Evolutionary conservation across 2,888 invertebrate species (phyloP), one percentile per base, ranked within the genome.

Genomic region (Dynastes grantii): DNA sequence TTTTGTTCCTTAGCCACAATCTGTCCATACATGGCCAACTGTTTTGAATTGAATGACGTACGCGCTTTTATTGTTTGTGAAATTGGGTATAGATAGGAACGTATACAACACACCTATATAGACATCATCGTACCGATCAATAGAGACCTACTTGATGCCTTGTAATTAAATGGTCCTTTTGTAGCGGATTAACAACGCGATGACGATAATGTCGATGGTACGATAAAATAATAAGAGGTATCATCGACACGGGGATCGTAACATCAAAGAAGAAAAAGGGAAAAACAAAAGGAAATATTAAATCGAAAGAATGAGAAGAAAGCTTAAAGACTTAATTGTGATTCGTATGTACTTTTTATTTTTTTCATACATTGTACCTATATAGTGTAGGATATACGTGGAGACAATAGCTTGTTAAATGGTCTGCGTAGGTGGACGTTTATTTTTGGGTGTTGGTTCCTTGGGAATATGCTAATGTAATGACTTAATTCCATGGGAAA

Each of bases 1-100:
- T 45, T 45, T 45, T 45, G 45, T 45, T 45, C 45, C 2, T 45
- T 45, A 9, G 63, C 63, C 32, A 32, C 63, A 32, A 63, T 40
- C 67, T 67, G 67, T 67, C 73, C 73, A 73, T 73, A 73, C 73
- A 73, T 73, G 73, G 73, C 73, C 58, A 55, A 73, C 73, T 73
- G 58, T 73, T 73, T 73, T 61, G 73, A 61, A 73, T 73, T 73
- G 73, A 73, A 73, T 73, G 73, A 53, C 37, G 64, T n/a, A 13
- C 45, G 71, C 55, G 58, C 9, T 53, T 40, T 73, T 58, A 73
- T 73, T 73, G 73, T 73, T 73, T 73, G 58, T 58, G 73, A 73
- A 73, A 73, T 73, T 40, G 73, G 73, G 58, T 70, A 53, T 70
- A 64, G 55, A 58, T 63, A 45, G 45, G 63, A 13, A 22, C 67